Evolutionary conservation across 2,797 vertebrate species (phyloP).

Genomic region (Chelon labrosus): DNA sequence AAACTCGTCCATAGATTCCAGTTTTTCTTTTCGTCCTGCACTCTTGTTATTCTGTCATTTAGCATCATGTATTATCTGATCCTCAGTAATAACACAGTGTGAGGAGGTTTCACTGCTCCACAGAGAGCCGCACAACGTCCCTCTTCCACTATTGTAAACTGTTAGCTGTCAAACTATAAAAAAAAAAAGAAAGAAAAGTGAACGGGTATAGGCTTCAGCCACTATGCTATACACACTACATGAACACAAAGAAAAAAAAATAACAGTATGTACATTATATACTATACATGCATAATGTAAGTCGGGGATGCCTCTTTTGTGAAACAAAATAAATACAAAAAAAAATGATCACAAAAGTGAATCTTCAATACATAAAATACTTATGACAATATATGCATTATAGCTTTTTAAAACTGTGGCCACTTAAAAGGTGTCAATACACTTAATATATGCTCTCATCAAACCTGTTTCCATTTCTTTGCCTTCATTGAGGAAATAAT

Average conservation of each 20-base stretch:
- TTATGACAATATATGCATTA: slow-evolving; percentile 15
- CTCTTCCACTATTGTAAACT: slow-evolving; percentile 57
- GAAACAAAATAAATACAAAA: slow-evolving; percentile 87
- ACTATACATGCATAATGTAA: slow-evolving; percentile 88
- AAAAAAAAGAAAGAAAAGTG: slow-evolving; percentile 22
- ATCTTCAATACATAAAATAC: slow-evolving; percentile 76
- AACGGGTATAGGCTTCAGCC: slow-evolving; percentile 69
- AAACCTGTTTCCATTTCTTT: slow-evolving; percentile 6
- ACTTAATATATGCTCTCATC: slow-evolving; percentile 1
- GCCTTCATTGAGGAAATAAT: slow-evolving; percentile 24
- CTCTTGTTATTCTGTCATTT: slow-evolving; percentile 26
- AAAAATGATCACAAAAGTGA: slow-evolving; percentile 73
- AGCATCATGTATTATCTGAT: slow-evolving; percentile 39
- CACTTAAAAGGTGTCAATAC: slow-evolving; percentile 25
- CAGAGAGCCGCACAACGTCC: slow-evolving; percentile 34
- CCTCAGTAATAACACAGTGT: slow-evolving; percentile 35
- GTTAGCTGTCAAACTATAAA: slow-evolving; percentile 51
- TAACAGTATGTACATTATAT: slow-evolving; percentile 90
- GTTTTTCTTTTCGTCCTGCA: slow-evolving; percentile 20
- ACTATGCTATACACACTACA: slow-evolving; percentile 73
- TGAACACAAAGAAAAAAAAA: slow-evolving; percentile 73
- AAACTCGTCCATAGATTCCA: slow-evolving; percentile 21
- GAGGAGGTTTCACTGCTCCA: slow-evolving; percentile 41
- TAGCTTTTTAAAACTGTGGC: slow-evolving; percentile 26
- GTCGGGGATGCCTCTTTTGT: slow-evolving; percentile 77